Evolutionary conservation across 2,113 vertebrate species (phyloP).

Genomic region (Lethenteron reissneri): DNA sequence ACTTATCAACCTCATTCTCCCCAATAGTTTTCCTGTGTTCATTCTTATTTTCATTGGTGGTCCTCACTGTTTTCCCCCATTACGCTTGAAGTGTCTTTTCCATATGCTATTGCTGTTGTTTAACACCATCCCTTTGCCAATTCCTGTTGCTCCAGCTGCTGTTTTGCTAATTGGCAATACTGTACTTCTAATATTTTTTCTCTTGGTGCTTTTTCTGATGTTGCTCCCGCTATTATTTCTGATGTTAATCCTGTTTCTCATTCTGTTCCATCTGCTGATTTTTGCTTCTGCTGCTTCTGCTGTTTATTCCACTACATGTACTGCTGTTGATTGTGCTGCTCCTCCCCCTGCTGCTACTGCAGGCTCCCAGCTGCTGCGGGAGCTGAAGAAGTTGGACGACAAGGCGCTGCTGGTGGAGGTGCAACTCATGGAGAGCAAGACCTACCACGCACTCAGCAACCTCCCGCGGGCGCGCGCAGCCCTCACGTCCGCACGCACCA

Average conservation of each 20-base stretch:
- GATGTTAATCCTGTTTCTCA: neutral
- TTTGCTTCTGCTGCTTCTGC: too few species aligned
- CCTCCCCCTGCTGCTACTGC: neutral
- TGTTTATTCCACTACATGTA: too few species aligned
- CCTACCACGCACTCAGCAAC: constrained; percentile 91
- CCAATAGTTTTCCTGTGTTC: too few species aligned
- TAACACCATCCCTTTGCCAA: too few species aligned
- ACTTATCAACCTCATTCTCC: too few species aligned
- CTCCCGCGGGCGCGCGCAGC: constrained; percentile 91
- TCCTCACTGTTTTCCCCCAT: too few species aligned
- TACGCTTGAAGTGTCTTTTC: too few species aligned
- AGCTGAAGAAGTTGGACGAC: constrained; percentile 98
- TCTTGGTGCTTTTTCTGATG: neutral
- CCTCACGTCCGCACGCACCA: constrained; percentile 89
- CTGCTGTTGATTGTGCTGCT: too few species aligned
- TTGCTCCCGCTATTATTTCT: neutral
- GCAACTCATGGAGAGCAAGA: constrained; percentile 92
- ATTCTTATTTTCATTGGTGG: too few species aligned
- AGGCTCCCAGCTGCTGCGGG: constrained; percentile 77
- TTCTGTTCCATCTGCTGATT: too few species aligned
- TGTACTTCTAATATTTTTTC: neutral
- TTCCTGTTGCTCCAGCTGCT: neutral
- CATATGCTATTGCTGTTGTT: too few species aligned
- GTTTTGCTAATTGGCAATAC: neutral
- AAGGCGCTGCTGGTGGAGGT: constrained; percentile 96